Percentiles rank a stretch among this genome's conserved stretches.
Evolutionary conservation across 35 echinoderm and acorn worm species (phyloP).

Genomic region (Heliocidaris tuberculata): DNA sequence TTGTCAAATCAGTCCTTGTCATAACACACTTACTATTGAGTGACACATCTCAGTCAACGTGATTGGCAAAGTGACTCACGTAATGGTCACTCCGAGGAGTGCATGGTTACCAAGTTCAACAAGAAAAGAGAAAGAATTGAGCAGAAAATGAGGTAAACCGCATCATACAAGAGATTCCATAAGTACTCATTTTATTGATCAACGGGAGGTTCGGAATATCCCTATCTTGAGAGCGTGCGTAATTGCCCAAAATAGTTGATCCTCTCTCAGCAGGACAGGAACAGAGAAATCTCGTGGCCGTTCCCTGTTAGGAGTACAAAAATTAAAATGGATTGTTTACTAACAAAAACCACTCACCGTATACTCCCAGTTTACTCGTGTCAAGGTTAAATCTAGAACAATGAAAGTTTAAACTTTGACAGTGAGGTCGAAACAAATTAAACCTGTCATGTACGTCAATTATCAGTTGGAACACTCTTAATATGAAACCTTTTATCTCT

Average conservation of each 20-base stretch:
- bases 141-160: background rate
- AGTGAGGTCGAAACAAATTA: background rate
- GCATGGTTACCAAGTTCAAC: background rate
- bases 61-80: background rate
- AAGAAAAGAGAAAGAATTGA: background rate
- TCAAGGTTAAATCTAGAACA: background rate
- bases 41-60: background rate
- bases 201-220: background rate
- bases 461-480: background rate
- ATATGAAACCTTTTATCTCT: too few relatives aligned
- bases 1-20: too few relatives aligned
- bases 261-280: background rate
- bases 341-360: background rate
- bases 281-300: too few relatives aligned
- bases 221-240: background rate
- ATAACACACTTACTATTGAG: background rate
- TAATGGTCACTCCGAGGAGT: background rate
- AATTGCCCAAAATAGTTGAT: background rate
- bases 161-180: background rate
- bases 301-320: background rate
- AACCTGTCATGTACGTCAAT: background rate
- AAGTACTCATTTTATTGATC: background rate
- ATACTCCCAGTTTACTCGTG: background rate
- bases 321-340: constrained; percentile 3
- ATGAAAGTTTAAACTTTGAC: background rate